Base-by-base conservation (phyloP, 2,113 vertebrate species). In the Boulengerochromis microlepis region DNA sequence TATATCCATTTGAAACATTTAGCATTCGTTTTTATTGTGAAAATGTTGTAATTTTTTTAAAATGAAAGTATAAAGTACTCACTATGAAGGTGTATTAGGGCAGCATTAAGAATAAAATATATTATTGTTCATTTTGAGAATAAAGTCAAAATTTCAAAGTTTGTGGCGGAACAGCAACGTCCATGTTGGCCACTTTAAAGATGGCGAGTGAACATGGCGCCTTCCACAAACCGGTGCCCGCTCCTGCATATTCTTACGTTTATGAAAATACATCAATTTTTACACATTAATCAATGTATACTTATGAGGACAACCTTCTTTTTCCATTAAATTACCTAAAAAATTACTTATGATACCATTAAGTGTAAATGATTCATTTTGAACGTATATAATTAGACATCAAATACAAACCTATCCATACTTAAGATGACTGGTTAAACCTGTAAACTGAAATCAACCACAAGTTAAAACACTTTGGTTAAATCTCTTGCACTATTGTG, bases 31-130 rank as follows among this genome's bases (percentile, higher is more conserved):
- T 66, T 66, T 66, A 8, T 38, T 40, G 19, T 22, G 64, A 11
- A 69, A 69, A 40, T 1, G 19, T 69, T n/a, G 57, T 22, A 69
- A 40, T 40, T 38, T 66, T 38, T 12, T 8, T 0, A 0, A 22
- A 40, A 71, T 24, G 5, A 71, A 71, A 24, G n/a, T 42, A 22
- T 24, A 71, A 15, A 71, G 7, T 71, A 24, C 35, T 71, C 2
- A 71, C 8, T 71, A 15, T 24, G n/a, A 42, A 38, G 18, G 6
- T 42, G 5, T 71, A 71, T 71, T 71, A 38, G 31, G 10, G 33
- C 10, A 12, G 3, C 10, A 66, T 38, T 66, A 4, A 0, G 33
- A 38, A 66, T 8, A 66, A 22, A 64, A 64, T 64, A 64, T 7
- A 61, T 33, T 61, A 61, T 33, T 33, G 9, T 61, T 61, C 57